Percentiles rank a stretch among this genome's conserved stretches.
These are phyloP conservation scores for Heterocephalus glaber DNA, from an alignment of 2,113 vertebrate genomes.

Conservation along the genomic window DNA sequence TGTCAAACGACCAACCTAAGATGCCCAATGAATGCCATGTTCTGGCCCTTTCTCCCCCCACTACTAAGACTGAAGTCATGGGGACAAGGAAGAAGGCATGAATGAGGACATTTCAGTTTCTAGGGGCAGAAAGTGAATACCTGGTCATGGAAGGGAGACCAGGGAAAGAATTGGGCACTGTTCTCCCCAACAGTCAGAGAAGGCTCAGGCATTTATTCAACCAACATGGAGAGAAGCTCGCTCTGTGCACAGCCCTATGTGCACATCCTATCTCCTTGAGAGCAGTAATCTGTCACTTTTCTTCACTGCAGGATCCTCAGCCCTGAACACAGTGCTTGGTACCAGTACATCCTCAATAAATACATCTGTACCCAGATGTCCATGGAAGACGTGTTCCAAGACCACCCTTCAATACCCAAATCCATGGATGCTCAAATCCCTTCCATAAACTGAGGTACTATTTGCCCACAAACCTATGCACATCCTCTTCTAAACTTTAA, in stretches of 20 bases:
- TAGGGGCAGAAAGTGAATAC: not conserved
- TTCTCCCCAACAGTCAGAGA: not conserved
- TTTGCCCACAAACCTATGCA: not conserved
- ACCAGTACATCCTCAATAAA: not conserved
- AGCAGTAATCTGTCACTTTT: not conserved
- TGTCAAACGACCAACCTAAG: not conserved
- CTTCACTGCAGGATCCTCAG: not conserved
- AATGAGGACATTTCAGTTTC: not conserved
- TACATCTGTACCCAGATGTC: not conserved
- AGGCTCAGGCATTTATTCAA: too few species aligned
- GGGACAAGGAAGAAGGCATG: not conserved
- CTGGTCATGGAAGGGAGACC: not conserved
- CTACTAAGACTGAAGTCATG: not conserved
- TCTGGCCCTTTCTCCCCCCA: not conserved
- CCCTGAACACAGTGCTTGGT: not conserved
- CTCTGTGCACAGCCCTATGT: not conserved
- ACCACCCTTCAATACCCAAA: not conserved
- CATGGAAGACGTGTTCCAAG: not conserved
- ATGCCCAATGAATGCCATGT: not conserved
- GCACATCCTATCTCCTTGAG: not conserved
- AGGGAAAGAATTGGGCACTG: too few species aligned
- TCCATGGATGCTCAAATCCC: not conserved
- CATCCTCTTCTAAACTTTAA: not conserved
- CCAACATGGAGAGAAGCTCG: fast-evolving
- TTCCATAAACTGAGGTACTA: too few species aligned